phyloP scores from a whole-genome alignment of 2,888 invertebrate genomes.

The Trichopoda pennipes region DNA sequence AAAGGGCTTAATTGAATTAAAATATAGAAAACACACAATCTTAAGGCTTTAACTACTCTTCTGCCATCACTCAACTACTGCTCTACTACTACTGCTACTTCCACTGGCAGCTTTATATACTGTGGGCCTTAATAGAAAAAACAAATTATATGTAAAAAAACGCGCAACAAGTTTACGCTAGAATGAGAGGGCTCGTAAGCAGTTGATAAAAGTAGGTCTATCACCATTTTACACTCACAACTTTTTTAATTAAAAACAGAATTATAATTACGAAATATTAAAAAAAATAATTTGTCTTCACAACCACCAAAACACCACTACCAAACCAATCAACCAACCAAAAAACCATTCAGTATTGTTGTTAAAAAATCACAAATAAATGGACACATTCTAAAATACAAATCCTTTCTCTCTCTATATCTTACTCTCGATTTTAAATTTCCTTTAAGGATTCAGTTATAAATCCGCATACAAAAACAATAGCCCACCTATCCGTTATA shows the following conservation, averaged over 20 bases:
- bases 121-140: constrained; percentile 53
- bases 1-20: constrained; percentile 42
- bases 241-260: constrained; percentile 46
- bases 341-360: constrained; percentile 57
- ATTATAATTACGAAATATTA: constrained; percentile 44
- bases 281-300: constrained; percentile 50
- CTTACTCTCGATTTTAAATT: constrained; percentile 29
- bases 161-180: constrained; percentile 58
- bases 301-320: constrained; percentile 58
- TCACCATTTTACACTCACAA: constrained; percentile 57
- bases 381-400: constrained; percentile 42
- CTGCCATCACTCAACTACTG: constrained; percentile 57
- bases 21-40: constrained; percentile 47
- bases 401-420: constrained; percentile 30
- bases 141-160: constrained; percentile 2
- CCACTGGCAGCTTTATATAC: constrained; percentile 58
- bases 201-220: constrained; percentile 72
- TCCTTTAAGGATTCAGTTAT: constrained; percentile 10
- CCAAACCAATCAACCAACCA: constrained; percentile 45
- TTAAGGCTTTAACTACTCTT: constrained; percentile 64
- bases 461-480: constrained; percentile 14
- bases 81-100: constrained; percentile 52
- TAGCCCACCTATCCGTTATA: constrained; percentile 32
- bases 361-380: constrained; percentile 50
- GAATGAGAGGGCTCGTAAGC: constrained; percentile 71